Base-by-base conservation (phyloP, 2,113 vertebrate species). In the Pygathrix nemaeus region DNA sequence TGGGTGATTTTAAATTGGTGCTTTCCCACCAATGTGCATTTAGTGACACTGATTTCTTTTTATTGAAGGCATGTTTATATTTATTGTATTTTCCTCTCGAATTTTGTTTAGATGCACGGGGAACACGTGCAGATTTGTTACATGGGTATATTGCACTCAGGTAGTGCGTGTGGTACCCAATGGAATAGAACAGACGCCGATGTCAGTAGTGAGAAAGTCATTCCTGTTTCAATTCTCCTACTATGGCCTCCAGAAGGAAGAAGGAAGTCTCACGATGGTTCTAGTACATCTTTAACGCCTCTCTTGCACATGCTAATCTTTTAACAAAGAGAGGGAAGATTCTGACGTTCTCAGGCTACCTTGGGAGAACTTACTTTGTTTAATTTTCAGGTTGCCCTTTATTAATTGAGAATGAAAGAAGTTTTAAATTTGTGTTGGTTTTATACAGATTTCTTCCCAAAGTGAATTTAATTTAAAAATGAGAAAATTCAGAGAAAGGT, bases 211-310 rank as follows among this genome's bases (percentile, higher is more conserved):
- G 59, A 91, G 43, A 43, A 61, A 68, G 25, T 12, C 12, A 17
- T n/a, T 59, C 57, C 50, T n/a, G 55, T 80, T 87, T n/a, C 23
- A 32, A 0, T 9, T 57, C 30, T 48, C 27, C 12, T 4, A 0
- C 18, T 75, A 30, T 30, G 5, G 6, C 66, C 17, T 82, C 48
- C 13, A n/a, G 20, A 8, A 30, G 61, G 61, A 64, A 64, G 61
- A 30, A 61, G 59, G 43, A 88, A 81, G 45, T 16, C 72, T 75
- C 40, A 11, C 1, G 25, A 64, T 52, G 66, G 20, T 72, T 64
- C 38, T 13, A 11, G 3, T 0, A 0, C 21, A n/a, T 57, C 70
- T 84, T 57, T 10, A 80, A 72, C 6, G 1, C 4, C 30, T 57
- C 14, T 75, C 25, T 66, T 18, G 38, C 18, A n/a, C 0, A 0